A percentile compares a stretch with the other conserved stretches of the same genome.
phyloP scores from a whole-genome alignment of 2,888 invertebrate genomes.

The Periphyllus acericola region DNA sequence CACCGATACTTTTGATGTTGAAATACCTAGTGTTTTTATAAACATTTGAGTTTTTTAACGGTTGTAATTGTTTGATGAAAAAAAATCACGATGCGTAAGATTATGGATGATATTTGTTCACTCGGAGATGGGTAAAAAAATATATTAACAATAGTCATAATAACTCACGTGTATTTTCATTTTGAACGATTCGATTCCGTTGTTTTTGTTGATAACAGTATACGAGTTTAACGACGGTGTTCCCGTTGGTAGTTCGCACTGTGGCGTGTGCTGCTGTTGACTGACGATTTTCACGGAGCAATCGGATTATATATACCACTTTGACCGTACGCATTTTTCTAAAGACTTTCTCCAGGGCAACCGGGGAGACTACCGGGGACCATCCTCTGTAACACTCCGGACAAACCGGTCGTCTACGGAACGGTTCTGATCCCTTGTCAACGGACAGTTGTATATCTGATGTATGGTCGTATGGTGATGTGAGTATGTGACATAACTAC shows the following conservation, averaged over 20 bases:
- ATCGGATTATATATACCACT: constrained; percentile 48
- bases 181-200: background rate
- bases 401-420: constrained; percentile 36
- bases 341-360: constrained; percentile 50
- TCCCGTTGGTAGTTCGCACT: constrained; percentile 8
- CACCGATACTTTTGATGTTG: background rate
- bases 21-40: background rate
- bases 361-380: background rate
- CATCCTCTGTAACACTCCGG: background rate
- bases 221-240: background rate
- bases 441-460: background rate
- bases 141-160: background rate
- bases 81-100: background rate
- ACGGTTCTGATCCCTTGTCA: constrained; percentile 45
- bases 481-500: background rate
- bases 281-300: constrained; percentile 50
- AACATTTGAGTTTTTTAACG: background rate
- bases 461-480: background rate
- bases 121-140: background rate
- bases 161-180: constrained; percentile 51
- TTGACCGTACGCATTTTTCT: constrained; percentile 27
- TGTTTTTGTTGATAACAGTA: background rate
- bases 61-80: background rate
- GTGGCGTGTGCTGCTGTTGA: constrained; percentile 34
- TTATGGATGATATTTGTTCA: background rate